These are phyloP conservation scores for Morpho helenor DNA, from an alignment of 2,888 invertebrate species.

Conservation along the genomic window DNA sequence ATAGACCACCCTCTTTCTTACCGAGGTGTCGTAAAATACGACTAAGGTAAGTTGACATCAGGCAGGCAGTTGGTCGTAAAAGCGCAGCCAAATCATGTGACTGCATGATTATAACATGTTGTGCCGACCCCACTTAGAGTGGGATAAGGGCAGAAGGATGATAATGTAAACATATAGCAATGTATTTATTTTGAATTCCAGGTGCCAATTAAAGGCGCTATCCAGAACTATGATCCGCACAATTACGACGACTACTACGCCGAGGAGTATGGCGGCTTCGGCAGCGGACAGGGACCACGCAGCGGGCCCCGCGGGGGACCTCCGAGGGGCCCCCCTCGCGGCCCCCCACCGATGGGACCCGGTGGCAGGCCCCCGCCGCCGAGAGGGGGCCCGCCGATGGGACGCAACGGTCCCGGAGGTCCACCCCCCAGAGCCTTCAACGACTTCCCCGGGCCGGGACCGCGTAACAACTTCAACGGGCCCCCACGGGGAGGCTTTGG, in stretches of 20 bases:
- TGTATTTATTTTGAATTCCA: conserved; percentile 49
- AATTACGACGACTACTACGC: conserved; percentile 97
- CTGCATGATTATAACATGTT: too few species aligned
- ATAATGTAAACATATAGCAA: not conserved
- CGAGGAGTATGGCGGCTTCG: conserved; percentile 97
- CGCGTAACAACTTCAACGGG: conserved; percentile 36
- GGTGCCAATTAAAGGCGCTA: conserved; percentile 92
- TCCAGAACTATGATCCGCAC: conserved; percentile 95
- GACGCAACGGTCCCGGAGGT: conserved; percentile 80
- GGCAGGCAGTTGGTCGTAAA: too few species aligned
- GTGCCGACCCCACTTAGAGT: too few species aligned
- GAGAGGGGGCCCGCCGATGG: conserved; percentile 49
- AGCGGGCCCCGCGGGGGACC: conserved; percentile 45
- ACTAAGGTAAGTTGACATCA: too few species aligned
- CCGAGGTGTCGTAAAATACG: too few species aligned
- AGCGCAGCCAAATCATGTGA: too few species aligned
- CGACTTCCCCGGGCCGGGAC: conserved; percentile 62
- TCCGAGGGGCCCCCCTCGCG: conserved; percentile 39
- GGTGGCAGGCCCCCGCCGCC: conserved; percentile 60
- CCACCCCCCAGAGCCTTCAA: conserved; percentile 50
- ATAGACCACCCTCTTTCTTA: not conserved
- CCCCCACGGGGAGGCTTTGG: conserved; percentile 41
- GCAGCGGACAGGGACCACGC: conserved; percentile 78
- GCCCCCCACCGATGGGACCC: conserved; percentile 50
- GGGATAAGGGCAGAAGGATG: not conserved